phyloP scores from a whole-genome alignment of 2,888 invertebrate species.

The Leucophora obtusa region DNA sequence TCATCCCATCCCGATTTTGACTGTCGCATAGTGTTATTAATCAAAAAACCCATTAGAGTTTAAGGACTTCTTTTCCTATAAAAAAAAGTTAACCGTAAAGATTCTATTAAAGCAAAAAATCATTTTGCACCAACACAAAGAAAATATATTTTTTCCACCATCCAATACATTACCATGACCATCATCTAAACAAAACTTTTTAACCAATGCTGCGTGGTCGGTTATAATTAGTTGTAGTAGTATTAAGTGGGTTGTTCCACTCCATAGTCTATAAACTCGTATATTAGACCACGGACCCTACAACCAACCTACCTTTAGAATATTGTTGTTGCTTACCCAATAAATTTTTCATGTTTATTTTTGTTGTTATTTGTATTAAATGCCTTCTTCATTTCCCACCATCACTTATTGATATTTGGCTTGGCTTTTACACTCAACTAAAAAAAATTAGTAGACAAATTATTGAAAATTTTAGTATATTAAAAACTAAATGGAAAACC shows the following conservation, averaged over 20 bases:
- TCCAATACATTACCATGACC: constrained; percentile 52
- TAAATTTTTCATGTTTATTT: constrained; percentile 48
- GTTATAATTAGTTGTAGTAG: constrained; percentile 58
- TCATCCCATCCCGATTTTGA: too few relatives aligned
- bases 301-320: constrained; percentile 17
- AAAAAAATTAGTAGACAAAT: too few relatives aligned
- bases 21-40: too few relatives aligned
- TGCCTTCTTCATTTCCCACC: constrained; percentile 36
- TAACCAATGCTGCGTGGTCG: constrained; percentile 59
- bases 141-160: not conserved
- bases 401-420: not conserved
- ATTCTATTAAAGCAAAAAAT: too few relatives aligned
- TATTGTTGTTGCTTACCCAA: constrained; percentile 35
- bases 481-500: too few relatives aligned
- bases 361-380: constrained; percentile 35
- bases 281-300: not conserved
- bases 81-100: too few relatives aligned
- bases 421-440: too few relatives aligned
- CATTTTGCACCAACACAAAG: not conserved
- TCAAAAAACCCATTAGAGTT: too few relatives aligned
- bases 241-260: constrained; percentile 33
- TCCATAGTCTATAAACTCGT: not conserved
- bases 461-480: too few relatives aligned
- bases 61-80: too few relatives aligned
- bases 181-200: constrained; percentile 50